A percentile compares a stretch with the other conserved stretches of the same genome.
These are phyloP conservation scores for Cyanoramphus novaezelandiae DNA, from an alignment of 2,113 vertebrate species.

Conservation along the genomic window DNA sequence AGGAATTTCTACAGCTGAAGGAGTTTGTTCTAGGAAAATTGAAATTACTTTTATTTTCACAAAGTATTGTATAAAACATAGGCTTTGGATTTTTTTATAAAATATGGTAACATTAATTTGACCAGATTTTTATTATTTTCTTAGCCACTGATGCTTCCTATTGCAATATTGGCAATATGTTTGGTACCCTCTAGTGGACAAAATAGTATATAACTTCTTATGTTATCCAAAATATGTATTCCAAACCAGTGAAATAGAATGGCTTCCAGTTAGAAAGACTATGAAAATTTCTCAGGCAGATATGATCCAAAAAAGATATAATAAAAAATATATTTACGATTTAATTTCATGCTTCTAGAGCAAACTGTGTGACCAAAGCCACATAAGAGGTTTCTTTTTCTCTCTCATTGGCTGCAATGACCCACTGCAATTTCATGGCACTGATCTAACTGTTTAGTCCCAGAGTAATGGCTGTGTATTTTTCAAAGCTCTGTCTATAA, in stretches of 20 bases:
- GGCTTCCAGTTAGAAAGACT: background rate
- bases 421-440: background rate
- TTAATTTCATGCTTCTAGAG: background rate
- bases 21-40: background rate
- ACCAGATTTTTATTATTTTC: background rate
- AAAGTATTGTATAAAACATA: background rate
- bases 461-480: background rate
- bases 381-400: background rate
- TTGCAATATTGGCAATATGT: constrained; percentile 17
- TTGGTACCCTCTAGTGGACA: constrained; percentile 61
- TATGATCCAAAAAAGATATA: background rate
- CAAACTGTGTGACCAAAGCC: background rate
- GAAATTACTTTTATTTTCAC: background rate
- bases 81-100: background rate
- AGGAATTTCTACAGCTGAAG: background rate
- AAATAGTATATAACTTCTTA: background rate
- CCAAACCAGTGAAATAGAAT: background rate
- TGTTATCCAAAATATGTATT: background rate
- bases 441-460: background rate
- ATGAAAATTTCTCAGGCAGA: background rate
- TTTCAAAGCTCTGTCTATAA: background rate
- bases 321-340: background rate
- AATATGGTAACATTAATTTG: background rate
- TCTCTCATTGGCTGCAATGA: background rate
- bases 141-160: background rate